Evolutionary conservation across 2,797 vertebrate genomes (phyloP).

Genomic region (Graptemys geographica): DNA sequence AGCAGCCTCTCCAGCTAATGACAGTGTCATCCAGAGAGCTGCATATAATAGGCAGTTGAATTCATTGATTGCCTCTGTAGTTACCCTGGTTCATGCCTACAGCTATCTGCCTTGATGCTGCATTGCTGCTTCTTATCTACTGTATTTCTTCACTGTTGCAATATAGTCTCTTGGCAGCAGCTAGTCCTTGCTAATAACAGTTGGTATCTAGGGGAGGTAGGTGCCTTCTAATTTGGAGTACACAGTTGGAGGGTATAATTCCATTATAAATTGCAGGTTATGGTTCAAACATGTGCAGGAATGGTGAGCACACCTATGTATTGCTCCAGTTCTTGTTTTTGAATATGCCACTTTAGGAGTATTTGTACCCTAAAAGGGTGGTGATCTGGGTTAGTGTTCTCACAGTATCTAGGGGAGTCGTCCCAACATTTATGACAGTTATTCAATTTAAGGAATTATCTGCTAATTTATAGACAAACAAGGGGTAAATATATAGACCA

Average conservation of each 20-base stretch:
- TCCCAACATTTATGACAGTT: neutral
- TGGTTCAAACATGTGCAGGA: neutral
- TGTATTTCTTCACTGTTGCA: neutral
- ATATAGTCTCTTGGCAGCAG: neutral
- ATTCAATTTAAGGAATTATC: neutral
- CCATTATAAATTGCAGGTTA: neutral
- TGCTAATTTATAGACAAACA: neutral
- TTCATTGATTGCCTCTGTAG: neutral
- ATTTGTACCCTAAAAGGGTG: neutral
- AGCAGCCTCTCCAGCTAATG: no score
- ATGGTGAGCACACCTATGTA: neutral
- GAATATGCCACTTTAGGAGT: neutral
- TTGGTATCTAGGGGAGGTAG: neutral
- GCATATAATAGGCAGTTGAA: neutral
- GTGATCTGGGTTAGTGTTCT: neutral
- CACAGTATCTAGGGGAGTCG: neutral
- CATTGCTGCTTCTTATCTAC: neutral
- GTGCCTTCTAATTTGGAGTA: neutral
- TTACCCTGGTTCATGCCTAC: neutral
- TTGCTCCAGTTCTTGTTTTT: neutral
- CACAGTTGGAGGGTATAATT: neutral
- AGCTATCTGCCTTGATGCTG: no score
- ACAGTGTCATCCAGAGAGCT: neutral
- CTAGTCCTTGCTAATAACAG: neutral
- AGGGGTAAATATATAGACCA: neutral